phyloP scores from a whole-genome alignment of 35 echinoderm and acorn worm genomes.

The Nesometra sesokonis region DNA sequence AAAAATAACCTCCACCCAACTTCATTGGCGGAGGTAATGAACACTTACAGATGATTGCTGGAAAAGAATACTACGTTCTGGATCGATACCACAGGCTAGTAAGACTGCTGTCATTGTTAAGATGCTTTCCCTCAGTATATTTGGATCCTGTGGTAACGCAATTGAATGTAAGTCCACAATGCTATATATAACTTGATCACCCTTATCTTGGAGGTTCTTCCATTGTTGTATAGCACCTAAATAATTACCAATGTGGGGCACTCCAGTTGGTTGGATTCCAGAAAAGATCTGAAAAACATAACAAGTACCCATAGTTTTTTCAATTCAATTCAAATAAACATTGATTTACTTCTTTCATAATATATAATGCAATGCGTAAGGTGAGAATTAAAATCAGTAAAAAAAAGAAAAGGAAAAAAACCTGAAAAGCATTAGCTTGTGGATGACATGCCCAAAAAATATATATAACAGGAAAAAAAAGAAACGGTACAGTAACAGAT shows the following conservation, averaged over 20 bases:
- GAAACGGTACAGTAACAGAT: too few relatives aligned
- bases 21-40: too few relatives aligned
- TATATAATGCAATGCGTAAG: too few relatives aligned
- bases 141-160: slow-evolving; percentile 81
- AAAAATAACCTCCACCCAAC: too few relatives aligned
- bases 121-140: slow-evolving; percentile 44
- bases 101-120: slow-evolving; percentile 53
- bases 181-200: slow-evolving; percentile 41
- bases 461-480: too few relatives aligned
- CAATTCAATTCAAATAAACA: too few relatives aligned
- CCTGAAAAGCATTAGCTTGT: too few relatives aligned
- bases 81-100: slow-evolving; percentile 79
- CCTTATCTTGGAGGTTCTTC: slow-evolving; percentile 65
- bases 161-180: slow-evolving; percentile 90
- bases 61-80: slow-evolving; percentile 66
- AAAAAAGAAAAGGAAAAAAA: too few relatives aligned
- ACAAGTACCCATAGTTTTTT: too few relatives aligned
- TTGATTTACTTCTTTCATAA: too few relatives aligned
- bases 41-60: slow-evolving; percentile 95
- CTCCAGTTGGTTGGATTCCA: slow-evolving; percentile 91
- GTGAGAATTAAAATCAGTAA: too few relatives aligned
- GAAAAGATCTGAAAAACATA: slow-evolving; percentile 43
- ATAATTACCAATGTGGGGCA: slow-evolving; percentile 90
- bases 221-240: slow-evolving; percentile 83
- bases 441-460: too few relatives aligned